Base-by-base conservation (phyloP, 2,113 vertebrate genomes). In the Uria aalge region DNA sequence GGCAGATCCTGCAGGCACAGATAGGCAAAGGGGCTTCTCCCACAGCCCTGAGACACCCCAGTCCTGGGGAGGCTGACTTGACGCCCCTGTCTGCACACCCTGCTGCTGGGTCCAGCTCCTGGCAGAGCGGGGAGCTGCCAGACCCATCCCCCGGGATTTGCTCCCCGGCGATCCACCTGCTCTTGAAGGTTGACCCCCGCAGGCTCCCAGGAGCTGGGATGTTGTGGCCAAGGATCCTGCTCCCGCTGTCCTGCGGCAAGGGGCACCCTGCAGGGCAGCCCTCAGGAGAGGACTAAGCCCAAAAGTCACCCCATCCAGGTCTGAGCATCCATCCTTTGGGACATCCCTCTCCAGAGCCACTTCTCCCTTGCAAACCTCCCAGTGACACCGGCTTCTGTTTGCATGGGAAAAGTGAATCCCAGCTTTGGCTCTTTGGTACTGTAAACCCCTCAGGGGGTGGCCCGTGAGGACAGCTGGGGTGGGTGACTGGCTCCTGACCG, bases 241-340 rank as follows among this genome's bases (percentile, higher is more conserved):
- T 78, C 53, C 55, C 0, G 0, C 30, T 59, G 11, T n/a, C 47
- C 67, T 21, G 30, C 0, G 3, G 86, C 86, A 57, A 72, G 15
- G 2, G 2, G 2, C 5, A 10, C 41, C 68, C 73, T 36, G 38
- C 47, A 9, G 41, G 67, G 47, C 32, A 83, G n/a, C 23, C 8
- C 0, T 18, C 11, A 29, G 48, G 71, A 47, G 20, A 41, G 24
- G 26, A 41, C 6, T 1, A 6, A 64, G 52, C 43, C 72, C 22
- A 0, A 18, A 56, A 68, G 14, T 22, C 0, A 0, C 29, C 41
- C 30, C 6, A 1, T 29, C 9, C 0, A 0, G 0, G 10, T 7
- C 19, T 75, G 34, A 81, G 85, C 76, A n/a, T 43, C 69, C 88
- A 26, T 16, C 64, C 80, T 21, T 2, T 0, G 68, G 38, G 43